Conservation (phyloP, 2,888 invertebrate species). For the Nomada fucata region DNA sequence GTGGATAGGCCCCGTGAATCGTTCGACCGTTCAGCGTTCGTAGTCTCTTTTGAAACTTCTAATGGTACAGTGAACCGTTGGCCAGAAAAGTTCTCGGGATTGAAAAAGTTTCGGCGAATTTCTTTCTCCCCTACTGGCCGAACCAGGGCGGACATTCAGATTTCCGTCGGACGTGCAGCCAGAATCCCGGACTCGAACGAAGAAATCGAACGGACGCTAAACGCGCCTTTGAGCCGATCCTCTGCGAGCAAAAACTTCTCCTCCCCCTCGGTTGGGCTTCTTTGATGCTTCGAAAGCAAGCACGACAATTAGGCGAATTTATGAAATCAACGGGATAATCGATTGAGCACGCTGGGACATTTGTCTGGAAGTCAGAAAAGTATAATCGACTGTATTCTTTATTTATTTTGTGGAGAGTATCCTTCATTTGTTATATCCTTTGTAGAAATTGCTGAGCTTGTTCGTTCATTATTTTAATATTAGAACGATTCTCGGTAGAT, state of each 20-base stretch:
- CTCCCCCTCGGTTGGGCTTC: not conserved
- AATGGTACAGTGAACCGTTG: slow-evolving; percentile 77
- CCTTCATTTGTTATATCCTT: not conserved
- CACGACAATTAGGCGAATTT: not conserved
- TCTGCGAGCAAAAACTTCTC: slow-evolving; percentile 21
- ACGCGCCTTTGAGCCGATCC: slow-evolving; percentile 48
- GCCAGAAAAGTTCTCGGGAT: slow-evolving; percentile 77
- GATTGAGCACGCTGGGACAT: not conserved
- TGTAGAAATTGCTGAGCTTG: no score
- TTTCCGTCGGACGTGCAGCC: slow-evolving; percentile 73
- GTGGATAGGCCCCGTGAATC: slow-evolving; percentile 24
- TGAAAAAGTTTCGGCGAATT: slow-evolving; percentile 80
- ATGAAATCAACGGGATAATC: not conserved
- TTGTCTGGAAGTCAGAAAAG: no score
- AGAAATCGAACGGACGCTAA: slow-evolving; percentile 66
- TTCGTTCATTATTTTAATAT: no score
- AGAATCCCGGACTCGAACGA: slow-evolving; percentile 50
- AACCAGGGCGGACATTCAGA: slow-evolving; percentile 71
- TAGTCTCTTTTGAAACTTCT: slow-evolving; percentile 74
- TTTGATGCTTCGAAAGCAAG: not conserved
- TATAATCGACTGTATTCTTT: no score
- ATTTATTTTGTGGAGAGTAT: not conserved
- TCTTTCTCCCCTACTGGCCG: slow-evolving; percentile 57
- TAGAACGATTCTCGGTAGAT: no score
- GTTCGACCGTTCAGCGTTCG: slow-evolving; percentile 66